Percentiles rank a stretch among this genome's conserved stretches.
phyloP scores from a whole-genome alignment of 1,140 invertebrate species.

The Achatina immaculata region DNA sequence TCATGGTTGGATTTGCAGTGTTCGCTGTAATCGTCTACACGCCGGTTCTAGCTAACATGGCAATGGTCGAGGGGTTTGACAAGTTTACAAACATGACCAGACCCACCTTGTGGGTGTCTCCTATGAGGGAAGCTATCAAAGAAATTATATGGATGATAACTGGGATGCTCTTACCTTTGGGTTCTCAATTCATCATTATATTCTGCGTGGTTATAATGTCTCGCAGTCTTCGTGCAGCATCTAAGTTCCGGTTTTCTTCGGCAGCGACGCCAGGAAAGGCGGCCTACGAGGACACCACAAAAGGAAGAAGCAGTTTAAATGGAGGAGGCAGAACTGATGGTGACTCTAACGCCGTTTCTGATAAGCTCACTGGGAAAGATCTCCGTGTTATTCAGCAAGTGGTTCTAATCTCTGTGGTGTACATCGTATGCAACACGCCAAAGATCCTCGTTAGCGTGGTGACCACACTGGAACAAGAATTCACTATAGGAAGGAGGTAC shows the following conservation, averaged over 20 bases:
- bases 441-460: not conserved
- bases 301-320: not conserved
- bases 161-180: not conserved
- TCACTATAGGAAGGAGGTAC: not conserved
- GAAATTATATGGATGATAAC: not conserved
- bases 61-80: not conserved
- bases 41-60: not conserved
- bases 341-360: not conserved
- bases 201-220: not conserved
- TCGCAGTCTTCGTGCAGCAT: not conserved
- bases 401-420: not conserved
- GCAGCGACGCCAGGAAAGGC: not conserved
- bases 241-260: not conserved
- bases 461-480: not conserved
- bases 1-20: not conserved
- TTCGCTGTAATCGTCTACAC: not conserved
- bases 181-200: not conserved
- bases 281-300: not conserved
- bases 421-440: slow-evolving; percentile 11
- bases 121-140: not conserved
- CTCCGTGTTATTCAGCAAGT: not conserved
- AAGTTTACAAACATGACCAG: not conserved
- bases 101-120: not conserved
- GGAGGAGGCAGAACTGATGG: not conserved
- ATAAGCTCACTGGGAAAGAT: not conserved